phyloP scores from a whole-genome alignment of 1,140 invertebrate genomes.

The Tetragonula clypearis region DNA sequence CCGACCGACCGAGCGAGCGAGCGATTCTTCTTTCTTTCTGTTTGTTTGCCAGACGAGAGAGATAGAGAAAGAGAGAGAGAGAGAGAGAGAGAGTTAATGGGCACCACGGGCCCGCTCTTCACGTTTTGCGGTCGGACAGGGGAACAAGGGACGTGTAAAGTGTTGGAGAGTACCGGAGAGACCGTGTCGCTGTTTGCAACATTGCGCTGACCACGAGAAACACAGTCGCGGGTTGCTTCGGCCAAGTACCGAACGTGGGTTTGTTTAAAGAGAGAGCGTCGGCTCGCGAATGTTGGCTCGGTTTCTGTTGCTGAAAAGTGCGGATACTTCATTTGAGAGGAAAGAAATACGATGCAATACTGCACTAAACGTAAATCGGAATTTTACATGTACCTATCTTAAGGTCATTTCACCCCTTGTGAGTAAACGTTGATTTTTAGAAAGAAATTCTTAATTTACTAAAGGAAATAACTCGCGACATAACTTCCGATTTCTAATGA shows the following conservation, averaged over 20 bases:
- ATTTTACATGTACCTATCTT: no score
- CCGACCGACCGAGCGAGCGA: no score
- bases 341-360: no score
- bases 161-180: conserved; percentile 41
- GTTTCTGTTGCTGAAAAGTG: no score
- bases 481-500: no score
- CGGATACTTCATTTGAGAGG: no score
- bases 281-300: no score
- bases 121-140: conserved; percentile 68
- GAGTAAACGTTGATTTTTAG: no score
- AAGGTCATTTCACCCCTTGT: no score
- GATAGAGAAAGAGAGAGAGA: not conserved
- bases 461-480: no score
- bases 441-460: no score
- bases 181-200: conserved; percentile 42
- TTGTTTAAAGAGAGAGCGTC: not conserved
- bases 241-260: not conserved
- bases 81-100: conserved; percentile 51
- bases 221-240: not conserved
- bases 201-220: conserved; percentile 74
- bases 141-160: conserved; percentile 68
- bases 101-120: conserved; percentile 42
- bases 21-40: not conserved
- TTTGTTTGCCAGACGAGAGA: conserved; percentile 23
- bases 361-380: no score